Base-by-base conservation (phyloP, 2,797 vertebrate species). In the Varecia variegata region DNA sequence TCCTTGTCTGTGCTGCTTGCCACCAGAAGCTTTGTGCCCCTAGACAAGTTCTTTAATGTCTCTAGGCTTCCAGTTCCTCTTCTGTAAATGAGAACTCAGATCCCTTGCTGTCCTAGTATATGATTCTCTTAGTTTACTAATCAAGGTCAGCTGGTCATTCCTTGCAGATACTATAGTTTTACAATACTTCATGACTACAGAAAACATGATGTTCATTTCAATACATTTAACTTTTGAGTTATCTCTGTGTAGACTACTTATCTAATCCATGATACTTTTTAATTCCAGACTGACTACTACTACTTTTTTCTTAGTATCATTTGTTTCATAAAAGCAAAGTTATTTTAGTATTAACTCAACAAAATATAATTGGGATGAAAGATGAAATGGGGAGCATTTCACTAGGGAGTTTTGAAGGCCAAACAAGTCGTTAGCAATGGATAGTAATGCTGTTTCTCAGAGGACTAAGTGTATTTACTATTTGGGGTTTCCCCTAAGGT, bases 291-390 rank as follows among this genome's bases (percentile, higher is more conserved):
- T 38, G 13, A 52, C 21, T 45, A 27, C 32, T 89, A 54, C 43
- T 90, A 45, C 43, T 14, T 94, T 62, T 73, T 79, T 38, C 20
- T 32, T 30, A 58, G 30, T 54, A 12, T 95, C 18, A 13, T 71
- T 94, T 95, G 14, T 94, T 93, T 94, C 32, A 86, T 94, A 89
- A 91, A 93, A 90, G 45, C 47, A 32, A 71, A 94, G 27, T 76
- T 93, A 77, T 92, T 87, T 97, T 71, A 73, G 30, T 70, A 56
- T 86, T 96, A 83, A n/a, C 30, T 88, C 23, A 77, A 77, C 32
- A 81, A 94, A 56, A 62, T 95, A 23, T 54, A 83, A 65, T 43
- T 94, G 62, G 27, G n/a, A 74, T 18, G 47, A 58, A 83, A 82
- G 60, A 47, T 86, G 70, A 74, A 60, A 50, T 50, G 71, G 77